Evolutionary conservation across 2,113 vertebrate genomes (phyloP), one percentile per base, ranked within the genome.

Genomic region (Trichomycterus rosablanca): DNA sequence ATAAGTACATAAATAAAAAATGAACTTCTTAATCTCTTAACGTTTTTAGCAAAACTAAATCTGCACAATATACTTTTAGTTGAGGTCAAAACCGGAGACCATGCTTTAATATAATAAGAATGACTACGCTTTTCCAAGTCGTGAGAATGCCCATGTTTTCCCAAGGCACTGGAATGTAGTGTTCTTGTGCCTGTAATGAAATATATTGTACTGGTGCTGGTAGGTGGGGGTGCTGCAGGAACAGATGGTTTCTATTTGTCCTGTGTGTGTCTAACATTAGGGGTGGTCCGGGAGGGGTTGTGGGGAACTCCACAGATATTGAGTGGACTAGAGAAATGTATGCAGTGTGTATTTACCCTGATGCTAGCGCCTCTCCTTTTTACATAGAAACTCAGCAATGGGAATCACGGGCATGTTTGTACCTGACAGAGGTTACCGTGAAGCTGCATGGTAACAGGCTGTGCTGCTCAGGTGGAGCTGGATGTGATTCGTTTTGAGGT

Each of bases 201-300:
- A 83, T 83, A 81, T 78, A 81, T 84, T 85, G 83, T 88, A 79
- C 84, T 87, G 75, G 67, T 70, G 67, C 77, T 70, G 69, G 65
- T 71, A 79, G 76, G 56, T 15, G 68, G 65, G 78, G 70, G 72
- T 80, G 80, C 82, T 46, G 79, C 45, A 77, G 52, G 71, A 87
- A 83, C 92, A 90, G 91, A 92, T 91, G 90, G 87, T 87, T 90
- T 83, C 81, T 84, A 87, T 92, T 93, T 89, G 76, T 80, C 67
- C 64, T 37, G 70, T 88, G 84, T 84, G 84, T 81, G 83, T 90
- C 86, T 89, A 88, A 89, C 86, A 88, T 78, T 76, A 76, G 80
- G 77, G 85, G 82, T 87, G 81, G 74, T 78, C 84, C 86, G 88
- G 85, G 86, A 81, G 84, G 83, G 30, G 40, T 48, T 44, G 37